These are phyloP conservation scores for Oreochromis mossambicus DNA, from an alignment of 2,797 vertebrate species.

Conservation along the genomic window DNA sequence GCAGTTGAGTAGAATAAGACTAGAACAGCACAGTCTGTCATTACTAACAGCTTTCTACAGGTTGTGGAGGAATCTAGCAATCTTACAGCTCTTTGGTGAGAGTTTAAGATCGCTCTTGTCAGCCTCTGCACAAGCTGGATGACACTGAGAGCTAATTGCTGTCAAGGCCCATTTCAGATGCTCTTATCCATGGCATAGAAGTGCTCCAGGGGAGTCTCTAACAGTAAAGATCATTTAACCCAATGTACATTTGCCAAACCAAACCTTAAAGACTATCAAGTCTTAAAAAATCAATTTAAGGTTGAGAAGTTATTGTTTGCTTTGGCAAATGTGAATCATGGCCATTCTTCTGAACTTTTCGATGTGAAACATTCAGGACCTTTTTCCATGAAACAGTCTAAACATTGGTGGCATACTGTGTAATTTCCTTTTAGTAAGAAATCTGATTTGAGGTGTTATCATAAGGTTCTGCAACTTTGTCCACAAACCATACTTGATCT, in stretches of 20 bases:
- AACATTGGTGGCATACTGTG: background rate
- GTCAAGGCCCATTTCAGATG: background rate
- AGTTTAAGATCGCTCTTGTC: background rate
- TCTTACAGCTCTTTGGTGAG: background rate
- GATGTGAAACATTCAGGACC: background rate
- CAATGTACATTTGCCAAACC: background rate
- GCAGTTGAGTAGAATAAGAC: background rate
- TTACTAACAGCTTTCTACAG: background rate
- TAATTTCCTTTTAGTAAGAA: background rate
- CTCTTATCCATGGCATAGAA: background rate
- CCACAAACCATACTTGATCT: background rate
- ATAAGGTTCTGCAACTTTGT: background rate
- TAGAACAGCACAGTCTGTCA: background rate
- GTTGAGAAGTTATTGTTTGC: background rate
- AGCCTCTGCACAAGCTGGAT: background rate
- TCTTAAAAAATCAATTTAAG: background rate
- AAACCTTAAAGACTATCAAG: background rate
- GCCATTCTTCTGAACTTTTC: background rate
- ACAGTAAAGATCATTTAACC: background rate
- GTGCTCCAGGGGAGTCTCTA: background rate
- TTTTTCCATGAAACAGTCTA: background rate
- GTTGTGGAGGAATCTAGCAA: background rate
- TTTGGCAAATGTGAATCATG: background rate
- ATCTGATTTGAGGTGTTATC: background rate
- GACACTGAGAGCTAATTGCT: slow-evolving; percentile 8